A percentile compares a stretch with the other conserved stretches of the same genome.
phyloP scores from a whole-genome alignment of 2,113 vertebrate species.

The Macquaria australasica region DNA sequence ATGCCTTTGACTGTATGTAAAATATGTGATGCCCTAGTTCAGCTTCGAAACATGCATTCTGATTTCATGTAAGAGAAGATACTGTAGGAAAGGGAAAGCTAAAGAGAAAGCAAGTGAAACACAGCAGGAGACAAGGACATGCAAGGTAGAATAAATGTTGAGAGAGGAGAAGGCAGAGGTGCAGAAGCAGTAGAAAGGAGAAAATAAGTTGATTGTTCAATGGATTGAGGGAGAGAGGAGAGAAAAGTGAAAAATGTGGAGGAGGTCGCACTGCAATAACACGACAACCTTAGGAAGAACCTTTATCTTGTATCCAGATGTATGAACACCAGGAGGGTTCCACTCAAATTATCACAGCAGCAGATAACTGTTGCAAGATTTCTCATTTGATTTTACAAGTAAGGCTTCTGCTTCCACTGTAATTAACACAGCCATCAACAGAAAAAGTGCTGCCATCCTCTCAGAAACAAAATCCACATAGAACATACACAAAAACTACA shows the following conservation, averaged over 20 bases:
- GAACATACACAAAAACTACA: neutral
- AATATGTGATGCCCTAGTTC: neutral
- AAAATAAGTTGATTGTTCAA: neutral
- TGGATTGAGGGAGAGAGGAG: neutral
- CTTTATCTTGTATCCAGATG: slow-evolving; percentile 3
- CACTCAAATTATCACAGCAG: slow-evolving; percentile 17
- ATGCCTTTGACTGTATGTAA: neutral
- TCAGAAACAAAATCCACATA: neutral
- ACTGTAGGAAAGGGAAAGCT: neutral
- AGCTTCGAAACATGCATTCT: neutral
- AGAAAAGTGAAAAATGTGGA: neutral
- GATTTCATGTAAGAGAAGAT: neutral
- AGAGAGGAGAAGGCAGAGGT: neutral
- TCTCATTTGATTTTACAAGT: slow-evolving; percentile 26
- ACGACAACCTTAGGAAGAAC: neutral
- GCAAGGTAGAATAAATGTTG: neutral
- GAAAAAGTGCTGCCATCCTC: neutral
- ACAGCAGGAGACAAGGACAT: neutral
- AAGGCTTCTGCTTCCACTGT: neutral
- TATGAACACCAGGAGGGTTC: slow-evolving; percentile 26
- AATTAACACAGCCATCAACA: slow-evolving; percentile 34
- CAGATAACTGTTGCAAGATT: slow-evolving; percentile 16
- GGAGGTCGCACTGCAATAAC: neutral
- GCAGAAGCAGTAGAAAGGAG: too few species aligned
- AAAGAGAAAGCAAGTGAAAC: neutral